Evolutionary conservation across 2,888 invertebrate species (phyloP).

Genomic region (Amiota communis): DNA sequence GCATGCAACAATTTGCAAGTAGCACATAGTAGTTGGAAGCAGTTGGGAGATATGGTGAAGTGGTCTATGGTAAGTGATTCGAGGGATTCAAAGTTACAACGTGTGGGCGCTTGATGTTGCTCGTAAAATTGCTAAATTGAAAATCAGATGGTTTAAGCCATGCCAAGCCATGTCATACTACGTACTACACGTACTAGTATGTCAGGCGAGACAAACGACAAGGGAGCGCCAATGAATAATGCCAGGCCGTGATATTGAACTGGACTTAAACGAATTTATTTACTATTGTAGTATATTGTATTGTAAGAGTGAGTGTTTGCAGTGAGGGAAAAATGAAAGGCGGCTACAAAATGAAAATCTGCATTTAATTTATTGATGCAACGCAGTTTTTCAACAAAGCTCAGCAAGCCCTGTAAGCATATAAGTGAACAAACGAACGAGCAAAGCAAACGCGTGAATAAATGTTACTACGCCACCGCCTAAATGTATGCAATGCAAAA

Average conservation of each 20-base stretch:
- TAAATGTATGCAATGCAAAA: constrained; percentile 63
- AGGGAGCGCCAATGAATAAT: constrained; percentile 40
- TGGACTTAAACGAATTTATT: constrained; percentile 40
- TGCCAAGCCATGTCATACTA: constrained; percentile 25
- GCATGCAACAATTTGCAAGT: constrained; percentile 64
- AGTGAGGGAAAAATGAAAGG: constrained; percentile 37
- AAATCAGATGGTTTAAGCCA: constrained; percentile 31
- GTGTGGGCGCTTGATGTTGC: constrained; percentile 3
- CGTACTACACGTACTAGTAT: no score
- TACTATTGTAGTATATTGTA: constrained; percentile 18
- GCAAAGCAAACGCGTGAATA: neutral
- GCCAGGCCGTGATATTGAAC: constrained; percentile 38
- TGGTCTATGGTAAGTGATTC: neutral
- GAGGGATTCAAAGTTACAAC: neutral
- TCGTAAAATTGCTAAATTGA: constrained; percentile 20
- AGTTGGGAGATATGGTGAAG: neutral
- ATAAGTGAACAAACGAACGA: neutral
- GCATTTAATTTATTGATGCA: constrained; percentile 66
- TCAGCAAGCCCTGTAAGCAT: constrained; percentile 27
- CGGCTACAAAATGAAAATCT: constrained; percentile 56
- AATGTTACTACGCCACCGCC: constrained; percentile 37
- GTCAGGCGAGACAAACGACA: constrained; percentile 26
- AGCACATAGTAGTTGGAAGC: constrained; percentile 47
- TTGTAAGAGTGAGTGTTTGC: constrained; percentile 28
- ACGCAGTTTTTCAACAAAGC: constrained; percentile 38